Evolutionary conservation across 2,797 vertebrate species (phyloP), one percentile per base, ranked within the genome.

Genomic region (Holocentrus rufus): DNA sequence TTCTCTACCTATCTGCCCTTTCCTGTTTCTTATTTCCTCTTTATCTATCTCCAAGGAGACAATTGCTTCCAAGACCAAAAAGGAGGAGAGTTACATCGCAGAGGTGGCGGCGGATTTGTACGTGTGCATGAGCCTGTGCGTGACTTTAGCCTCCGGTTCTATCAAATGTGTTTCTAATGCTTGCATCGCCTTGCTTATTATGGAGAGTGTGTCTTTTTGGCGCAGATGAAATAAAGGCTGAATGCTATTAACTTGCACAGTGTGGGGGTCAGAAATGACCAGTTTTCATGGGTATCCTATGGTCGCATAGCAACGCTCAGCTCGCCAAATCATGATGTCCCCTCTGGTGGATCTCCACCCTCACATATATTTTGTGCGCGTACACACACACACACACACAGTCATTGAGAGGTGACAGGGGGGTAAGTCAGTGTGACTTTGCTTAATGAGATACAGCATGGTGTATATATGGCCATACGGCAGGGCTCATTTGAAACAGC

Each of bases 21-120:
- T 81, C 55, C 80, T 74, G 74, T 60, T 87, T 84, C 78, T 82
- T 85, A 76, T 83, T 82, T 81, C 62, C 78, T 70, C 80, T 87
- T 89, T 74, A 87, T 87, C 65, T n/a, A 73, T 80, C 84, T 88
- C 72, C 62, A 84, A 84, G 77, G 85, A 90, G 77, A 78, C 72
- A 74, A 81, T 78, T 47, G 0, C 60, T 74, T 80, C 60, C 60
- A 77, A 69, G 34, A 59, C 22, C 56, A n/a, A 46, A n/a, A 71
- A 58, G 31, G 74, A 8, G 50, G 55, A 18, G 69, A 70, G 68
- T 67, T 72, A 47, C 25, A 82, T 42, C 59, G 18, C 5, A 9
- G 53, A 70, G 52, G 22, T 27, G 65, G 58, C 56, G 36, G 30
- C 34, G 47, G 53, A 58, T 25, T 30, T 60, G 46, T 60, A 57